phyloP scores from a whole-genome alignment of 2,797 vertebrate species.

The Melopsittacus undulatus region DNA sequence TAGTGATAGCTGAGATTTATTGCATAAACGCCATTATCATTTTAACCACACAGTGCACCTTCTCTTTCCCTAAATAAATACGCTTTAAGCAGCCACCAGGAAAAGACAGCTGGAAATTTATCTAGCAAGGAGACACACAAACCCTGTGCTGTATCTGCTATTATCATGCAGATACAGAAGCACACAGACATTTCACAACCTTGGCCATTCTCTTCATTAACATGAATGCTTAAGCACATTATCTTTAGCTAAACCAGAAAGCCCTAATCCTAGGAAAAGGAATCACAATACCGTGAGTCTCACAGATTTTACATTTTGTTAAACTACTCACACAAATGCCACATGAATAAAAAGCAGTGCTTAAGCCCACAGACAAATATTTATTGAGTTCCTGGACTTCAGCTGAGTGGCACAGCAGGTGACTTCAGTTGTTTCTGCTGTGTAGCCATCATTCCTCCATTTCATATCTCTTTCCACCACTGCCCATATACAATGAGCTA shows the following conservation, averaged over 20 bases:
- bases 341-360: not conserved
- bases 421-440: not conserved
- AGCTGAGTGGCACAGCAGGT: not conserved
- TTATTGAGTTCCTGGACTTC: not conserved
- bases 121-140: not conserved
- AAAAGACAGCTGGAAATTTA: not conserved
- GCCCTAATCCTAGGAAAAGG: not conserved
- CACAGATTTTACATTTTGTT: not conserved
- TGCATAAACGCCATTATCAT: not conserved
- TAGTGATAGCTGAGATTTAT: not conserved
- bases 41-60: not conserved
- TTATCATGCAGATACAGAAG: not conserved
- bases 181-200: not conserved
- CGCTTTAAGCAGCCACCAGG: not conserved
- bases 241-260: not conserved
- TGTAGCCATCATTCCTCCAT: not conserved
- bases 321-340: not conserved
- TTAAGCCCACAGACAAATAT: not conserved
- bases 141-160: not conserved
- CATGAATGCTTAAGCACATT: not conserved
- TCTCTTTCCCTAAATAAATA: not conserved
- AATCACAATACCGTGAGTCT: not conserved
- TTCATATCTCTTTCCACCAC: not conserved
- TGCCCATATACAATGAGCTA: fast-evolving
- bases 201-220: not conserved